Evolutionary conservation across 1,140 invertebrate genomes (phyloP).

Genomic region (Andrena cerasifolii): DNA sequence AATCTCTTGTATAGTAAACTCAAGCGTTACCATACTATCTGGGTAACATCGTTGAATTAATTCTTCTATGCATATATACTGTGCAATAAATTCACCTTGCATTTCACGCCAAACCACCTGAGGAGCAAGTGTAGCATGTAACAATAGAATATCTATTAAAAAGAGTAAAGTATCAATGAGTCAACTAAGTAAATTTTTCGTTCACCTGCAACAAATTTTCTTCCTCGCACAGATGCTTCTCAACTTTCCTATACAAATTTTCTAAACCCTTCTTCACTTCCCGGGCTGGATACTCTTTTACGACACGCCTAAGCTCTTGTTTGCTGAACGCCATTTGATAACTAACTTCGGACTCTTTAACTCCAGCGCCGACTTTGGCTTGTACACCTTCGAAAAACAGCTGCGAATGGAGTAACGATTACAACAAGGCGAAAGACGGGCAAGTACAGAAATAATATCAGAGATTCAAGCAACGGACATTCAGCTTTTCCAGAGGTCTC

Average conservation of each 20-base stretch:
- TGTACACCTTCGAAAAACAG: conserved; percentile 98
- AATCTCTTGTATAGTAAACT: conserved; percentile 98
- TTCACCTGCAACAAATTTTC: conserved; percentile 95
- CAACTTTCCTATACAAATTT: conserved; percentile 97
- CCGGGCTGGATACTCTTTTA: conserved; percentile 96
- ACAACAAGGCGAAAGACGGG: conserved; percentile 10
- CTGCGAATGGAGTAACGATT: conserved; percentile 81
- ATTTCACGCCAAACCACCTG: conserved; percentile 99
- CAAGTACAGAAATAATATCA: conserved; percentile 29
- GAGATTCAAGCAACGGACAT: conserved; percentile 85
- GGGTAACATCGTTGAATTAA: conserved; percentile 98
- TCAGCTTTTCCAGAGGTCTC: conserved; percentile 96
- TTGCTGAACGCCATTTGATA: conserved; percentile 99
- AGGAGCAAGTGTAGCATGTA: conserved; percentile 24
- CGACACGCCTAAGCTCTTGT: conserved; percentile 97
- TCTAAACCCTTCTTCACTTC: conserved; percentile 98
- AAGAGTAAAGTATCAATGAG: conserved; percentile 6
- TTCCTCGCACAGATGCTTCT: conserved; percentile 98
- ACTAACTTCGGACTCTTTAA: conserved; percentile 98
- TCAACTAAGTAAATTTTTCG: conserved; percentile 13
- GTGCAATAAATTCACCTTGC: conserved; percentile 99
- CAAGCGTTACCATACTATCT: conserved; percentile 95
- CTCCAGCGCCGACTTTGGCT: conserved; percentile 94
- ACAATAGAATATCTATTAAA: background rate
- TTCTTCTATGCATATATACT: conserved; percentile 97